phyloP scores from a whole-genome alignment of 2,888 invertebrate species.

The Lutraria lutraria region DNA sequence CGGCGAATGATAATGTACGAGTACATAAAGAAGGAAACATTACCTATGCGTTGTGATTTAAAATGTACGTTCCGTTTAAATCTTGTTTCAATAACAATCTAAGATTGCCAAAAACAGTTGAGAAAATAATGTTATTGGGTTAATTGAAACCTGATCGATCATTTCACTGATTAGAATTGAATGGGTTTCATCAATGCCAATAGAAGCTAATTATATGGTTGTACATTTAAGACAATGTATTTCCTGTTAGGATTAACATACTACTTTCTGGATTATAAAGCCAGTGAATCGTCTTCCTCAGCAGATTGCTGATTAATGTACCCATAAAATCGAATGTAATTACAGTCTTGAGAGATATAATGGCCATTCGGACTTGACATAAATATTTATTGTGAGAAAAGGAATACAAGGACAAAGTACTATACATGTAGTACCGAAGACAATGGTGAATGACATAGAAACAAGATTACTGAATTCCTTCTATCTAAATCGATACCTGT shows the following conservation, averaged over 20 bases:
- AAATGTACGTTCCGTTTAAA: too few species aligned
- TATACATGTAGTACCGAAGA: background rate
- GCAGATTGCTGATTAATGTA: background rate
- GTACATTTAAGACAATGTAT: background rate
- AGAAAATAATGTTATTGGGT: too few species aligned
- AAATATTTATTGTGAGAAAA: background rate
- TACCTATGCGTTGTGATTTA: too few species aligned
- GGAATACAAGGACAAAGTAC: background rate
- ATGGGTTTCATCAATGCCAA: too few species aligned
- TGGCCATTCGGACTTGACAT: conserved; percentile 4
- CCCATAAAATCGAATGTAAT: conserved; percentile 13
- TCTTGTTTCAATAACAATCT: too few species aligned
- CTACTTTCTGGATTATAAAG: background rate
- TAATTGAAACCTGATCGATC: too few species aligned
- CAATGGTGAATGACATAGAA: background rate
- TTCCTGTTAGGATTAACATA: background rate
- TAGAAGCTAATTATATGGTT: background rate
- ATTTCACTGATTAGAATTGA: too few species aligned
- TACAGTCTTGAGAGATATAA: background rate
- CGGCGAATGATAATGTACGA: too few species aligned
- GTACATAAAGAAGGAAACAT: too few species aligned
- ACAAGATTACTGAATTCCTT: background rate
- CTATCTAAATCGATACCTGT: background rate
- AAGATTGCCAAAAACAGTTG: too few species aligned
- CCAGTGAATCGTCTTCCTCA: background rate